Evolutionary conservation across 2,888 invertebrate genomes (phyloP), one percentile per base, ranked within the genome.

Genomic region (Drosophila aldrichi): DNA sequence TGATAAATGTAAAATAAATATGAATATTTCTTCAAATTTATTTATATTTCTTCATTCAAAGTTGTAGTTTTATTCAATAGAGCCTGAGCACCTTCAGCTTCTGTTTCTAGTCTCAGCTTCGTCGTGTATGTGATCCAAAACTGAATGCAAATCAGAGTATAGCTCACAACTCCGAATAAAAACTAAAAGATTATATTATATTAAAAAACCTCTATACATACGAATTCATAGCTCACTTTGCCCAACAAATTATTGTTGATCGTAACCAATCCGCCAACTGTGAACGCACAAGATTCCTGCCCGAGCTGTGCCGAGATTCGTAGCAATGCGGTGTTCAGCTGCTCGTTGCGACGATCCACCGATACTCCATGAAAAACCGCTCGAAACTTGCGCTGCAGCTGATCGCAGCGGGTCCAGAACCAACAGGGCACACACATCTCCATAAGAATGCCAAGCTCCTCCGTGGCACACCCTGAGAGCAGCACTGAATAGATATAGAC

Each of bases 181-280:
- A 59, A 64, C 55, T 66, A n/a, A 1, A 49, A 18, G 0, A 0
- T 29, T 7, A n/a, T 8, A n/a, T 8, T 40, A n/a, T 38, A n/a
- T 3, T n/a, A 16, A 0, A 38, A 0, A 38, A 14, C 4, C 1
- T 0, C 5, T 38, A n/a, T n/a, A 8, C 8, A 12, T 20, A 29
- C 9, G 8, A 29, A 3, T 16, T 14, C 9, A 3, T 1, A n/a
- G n/a, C 64, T 60, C 32, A 89, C 89, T 52, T 74, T 79, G 12
- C 84, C 81, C 7, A 86, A 43, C 49, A 79, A 79, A 20, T 56
- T 34, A 29, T 78, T 76, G 43, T 86, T 86, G 5, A 89, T 54
- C 1, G 61, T 49, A 0, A 86, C 16, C 12, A 89, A 71, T 2
- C 82, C 80, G 3, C 74, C 82, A 7, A 86, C 72, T 1, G 65